Percentiles rank a stretch among this genome's conserved stretches.
Conservation (phyloP, 2,113 vertebrate genomes). For the Spilogale gracilis region DNA sequence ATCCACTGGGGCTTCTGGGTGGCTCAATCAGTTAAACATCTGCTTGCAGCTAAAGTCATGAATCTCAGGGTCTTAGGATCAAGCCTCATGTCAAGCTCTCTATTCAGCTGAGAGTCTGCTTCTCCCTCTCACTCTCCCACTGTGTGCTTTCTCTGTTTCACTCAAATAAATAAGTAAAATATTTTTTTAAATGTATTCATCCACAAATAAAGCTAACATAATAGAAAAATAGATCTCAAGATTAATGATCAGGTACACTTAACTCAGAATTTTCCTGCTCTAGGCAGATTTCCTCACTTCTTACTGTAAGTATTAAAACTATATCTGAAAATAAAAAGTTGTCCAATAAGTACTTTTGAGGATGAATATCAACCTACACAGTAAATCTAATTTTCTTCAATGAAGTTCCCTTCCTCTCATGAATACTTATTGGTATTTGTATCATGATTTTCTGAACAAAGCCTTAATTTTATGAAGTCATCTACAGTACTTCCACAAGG, state of each 20-base stretch:
- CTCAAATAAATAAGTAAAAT: not conserved
- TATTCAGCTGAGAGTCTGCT: not conserved
- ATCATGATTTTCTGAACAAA: slow-evolving; percentile 46
- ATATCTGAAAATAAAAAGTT: slow-evolving; percentile 61
- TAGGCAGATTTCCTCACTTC: slow-evolving; percentile 44
- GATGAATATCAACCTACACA: not conserved
- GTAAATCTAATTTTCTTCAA: slow-evolving; percentile 22
- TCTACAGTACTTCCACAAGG: not conserved
- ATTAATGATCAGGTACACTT: slow-evolving; percentile 70
- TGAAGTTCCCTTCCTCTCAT: not conserved
- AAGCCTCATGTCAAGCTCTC: not conserved
- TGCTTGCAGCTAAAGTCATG: not conserved
- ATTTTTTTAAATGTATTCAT: not conserved
- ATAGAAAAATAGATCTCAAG: slow-evolving; percentile 67
- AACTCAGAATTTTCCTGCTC: slow-evolving; percentile 59
- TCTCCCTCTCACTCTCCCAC: not conserved
- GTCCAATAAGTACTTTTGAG: slow-evolving; percentile 51
- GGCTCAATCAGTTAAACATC: not conserved
- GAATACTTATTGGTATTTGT: not conserved
- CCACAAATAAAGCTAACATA: not conserved
- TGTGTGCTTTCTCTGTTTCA: not conserved
- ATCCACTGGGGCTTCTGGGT: not conserved
- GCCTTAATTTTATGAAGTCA: slow-evolving; percentile 60
- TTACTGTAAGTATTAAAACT: slow-evolving; percentile 65
- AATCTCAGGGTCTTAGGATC: not conserved